Base-by-base conservation (phyloP, 2,797 vertebrate species). In the Clarias pachynema region DNA sequence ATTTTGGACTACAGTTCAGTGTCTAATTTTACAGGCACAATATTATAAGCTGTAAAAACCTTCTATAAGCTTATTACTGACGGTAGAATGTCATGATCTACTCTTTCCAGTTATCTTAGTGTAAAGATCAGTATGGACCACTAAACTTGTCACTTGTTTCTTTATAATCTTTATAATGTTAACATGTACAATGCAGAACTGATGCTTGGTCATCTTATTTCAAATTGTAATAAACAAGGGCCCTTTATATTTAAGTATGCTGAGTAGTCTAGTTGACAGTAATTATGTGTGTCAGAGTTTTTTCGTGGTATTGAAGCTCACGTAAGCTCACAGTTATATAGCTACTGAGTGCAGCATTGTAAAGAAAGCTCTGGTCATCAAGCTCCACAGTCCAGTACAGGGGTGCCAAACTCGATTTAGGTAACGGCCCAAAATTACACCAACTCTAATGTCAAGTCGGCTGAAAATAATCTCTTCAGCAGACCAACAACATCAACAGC, bases 391-490 rank as follows among this genome's bases (percentile, higher is more conserved):
- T 22, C 26, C 1, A 77, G 7, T 37, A 40, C 59, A 63, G 77
- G 57, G 34, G 77, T 63, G 22, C 62, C 59, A 57, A 77, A 60
- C 31, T 78, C 31, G 37, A 53, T 74, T 74, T 73, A 44, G 40
- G 12, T n/a, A 73, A 53, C 5, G 2, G 69, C 22, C 37, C 22
- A 14, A 22, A 53, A 14, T 72, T 72, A 44, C 24, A 73, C 40
- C 6, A n/a, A 15, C 24, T 69, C 34, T 37, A 12, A 22, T 37
- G 1, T 69, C 68, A 37, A 37, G 68, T 69, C 8, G 18, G 68
- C 3, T 12, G 34, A 34, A 69, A 37, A 69, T 69, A 69, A 69
- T 69, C 34, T 34, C 68, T 24, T 69, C 22, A 69, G 68, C 31
- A 40, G 18, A 22, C 65, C 29, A 34, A 7, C 10, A 66, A 66